phyloP scores from a whole-genome alignment of 1,140 invertebrate genomes.

The Lepidurus packardi region DNA sequence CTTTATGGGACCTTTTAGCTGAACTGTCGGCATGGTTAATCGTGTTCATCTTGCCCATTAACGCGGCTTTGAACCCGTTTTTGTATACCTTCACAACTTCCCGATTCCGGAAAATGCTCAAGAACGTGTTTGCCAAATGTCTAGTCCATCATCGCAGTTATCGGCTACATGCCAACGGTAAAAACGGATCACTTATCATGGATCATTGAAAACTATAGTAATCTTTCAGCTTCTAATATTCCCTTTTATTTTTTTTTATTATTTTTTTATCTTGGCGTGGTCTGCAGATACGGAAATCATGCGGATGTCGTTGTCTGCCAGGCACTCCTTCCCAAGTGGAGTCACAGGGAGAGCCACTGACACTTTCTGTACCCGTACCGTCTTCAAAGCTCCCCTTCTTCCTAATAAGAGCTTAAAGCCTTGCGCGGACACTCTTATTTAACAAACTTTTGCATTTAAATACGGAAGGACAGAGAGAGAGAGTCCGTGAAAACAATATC shows the following conservation, averaged over 20 bases:
- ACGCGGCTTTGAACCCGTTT: conserved; percentile 69
- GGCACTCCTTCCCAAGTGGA: neutral
- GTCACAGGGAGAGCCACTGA: neutral
- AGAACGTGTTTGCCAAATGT: conserved; percentile 8
- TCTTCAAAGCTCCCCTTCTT: no score
- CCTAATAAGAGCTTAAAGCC: no score
- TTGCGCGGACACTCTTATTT: no score
- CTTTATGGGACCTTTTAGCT: conserved; percentile 45
- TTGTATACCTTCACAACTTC: conserved; percentile 73
- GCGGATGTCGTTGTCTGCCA: neutral
- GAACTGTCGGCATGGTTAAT: conserved; percentile 67
- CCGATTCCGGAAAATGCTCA: conserved; percentile 45
- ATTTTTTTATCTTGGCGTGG: neutral
- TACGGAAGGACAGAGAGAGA: no score
- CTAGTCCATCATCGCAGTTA: conserved; percentile 1
- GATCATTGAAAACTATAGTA: no score
- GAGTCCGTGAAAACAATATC: no score
- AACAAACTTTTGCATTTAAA: no score
- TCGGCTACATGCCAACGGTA: neutral
- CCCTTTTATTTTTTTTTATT: neutral
- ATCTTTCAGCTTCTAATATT: neutral
- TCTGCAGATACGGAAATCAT: neutral
- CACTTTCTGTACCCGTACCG: neutral
- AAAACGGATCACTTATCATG: no score
- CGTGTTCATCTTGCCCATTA: conserved; percentile 69